A percentile compares a stretch with the other conserved stretches of the same genome.
Evolutionary conservation across 2,797 vertebrate genomes (phyloP).

Genomic region (Neomorphus geoffroyi): DNA sequence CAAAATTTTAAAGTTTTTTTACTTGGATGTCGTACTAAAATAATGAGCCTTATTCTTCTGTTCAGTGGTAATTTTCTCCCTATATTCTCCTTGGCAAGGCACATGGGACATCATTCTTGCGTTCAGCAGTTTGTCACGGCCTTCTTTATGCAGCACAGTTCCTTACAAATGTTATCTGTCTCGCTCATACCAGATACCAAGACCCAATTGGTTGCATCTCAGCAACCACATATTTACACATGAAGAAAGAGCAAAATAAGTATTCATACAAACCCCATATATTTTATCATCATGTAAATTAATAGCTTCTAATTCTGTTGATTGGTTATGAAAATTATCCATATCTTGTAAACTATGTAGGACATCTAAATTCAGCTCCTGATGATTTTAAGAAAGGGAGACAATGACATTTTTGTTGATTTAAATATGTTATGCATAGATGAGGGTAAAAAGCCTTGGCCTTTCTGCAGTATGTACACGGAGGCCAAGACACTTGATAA

Average conservation of each 20-base stretch:
- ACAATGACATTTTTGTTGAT: background rate
- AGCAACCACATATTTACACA: background rate
- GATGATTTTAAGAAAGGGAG: background rate
- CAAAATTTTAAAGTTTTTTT: background rate
- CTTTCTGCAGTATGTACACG: background rate
- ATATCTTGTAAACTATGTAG: background rate
- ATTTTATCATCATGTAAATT: background rate
- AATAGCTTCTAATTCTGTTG: background rate
- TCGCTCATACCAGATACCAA: background rate
- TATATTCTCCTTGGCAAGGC: background rate
- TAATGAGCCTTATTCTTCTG: background rate
- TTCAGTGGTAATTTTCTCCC: background rate
- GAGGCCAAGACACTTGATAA: background rate
- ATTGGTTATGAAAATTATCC: background rate
- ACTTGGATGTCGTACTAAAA: background rate
- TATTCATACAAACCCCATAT: background rate
- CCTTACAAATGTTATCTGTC: background rate
- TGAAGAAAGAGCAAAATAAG: background rate
- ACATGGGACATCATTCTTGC: background rate
- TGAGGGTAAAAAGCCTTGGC: background rate
- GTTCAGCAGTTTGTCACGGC: background rate
- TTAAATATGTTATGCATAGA: background rate
- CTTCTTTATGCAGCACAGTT: background rate
- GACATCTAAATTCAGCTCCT: background rate
- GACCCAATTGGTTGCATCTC: background rate